Percentiles rank a stretch among this genome's conserved stretches.
Evolutionary conservation across 2,113 vertebrate genomes (phyloP).

Genomic region (Phylloscopus trochiloides): DNA sequence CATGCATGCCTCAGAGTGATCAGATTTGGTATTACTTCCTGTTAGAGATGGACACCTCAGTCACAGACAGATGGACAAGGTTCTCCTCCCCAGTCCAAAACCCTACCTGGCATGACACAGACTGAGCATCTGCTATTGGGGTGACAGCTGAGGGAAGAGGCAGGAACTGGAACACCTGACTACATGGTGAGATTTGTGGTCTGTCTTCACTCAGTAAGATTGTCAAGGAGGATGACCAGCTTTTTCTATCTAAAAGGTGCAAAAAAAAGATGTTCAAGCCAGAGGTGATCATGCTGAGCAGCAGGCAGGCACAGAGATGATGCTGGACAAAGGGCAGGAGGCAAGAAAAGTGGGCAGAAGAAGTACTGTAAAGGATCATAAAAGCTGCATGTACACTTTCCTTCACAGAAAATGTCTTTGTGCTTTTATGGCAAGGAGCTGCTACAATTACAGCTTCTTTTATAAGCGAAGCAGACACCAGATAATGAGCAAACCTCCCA

Average conservation of each 20-base stretch:
- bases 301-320: neutral
- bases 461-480: slow-evolving; percentile 6
- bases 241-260: neutral
- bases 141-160: neutral
- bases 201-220: neutral
- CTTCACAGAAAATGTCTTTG: slow-evolving; percentile 38
- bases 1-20: neutral
- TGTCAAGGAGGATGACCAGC: neutral
- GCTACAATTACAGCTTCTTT: slow-evolving; percentile 42
- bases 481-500: slow-evolving; percentile 59
- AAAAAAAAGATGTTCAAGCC: neutral
- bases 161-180: neutral
- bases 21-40: neutral
- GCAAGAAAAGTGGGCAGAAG: neutral
- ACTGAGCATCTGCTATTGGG: neutral
- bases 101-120: neutral
- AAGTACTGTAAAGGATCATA: neutral
- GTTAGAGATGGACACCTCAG: neutral
- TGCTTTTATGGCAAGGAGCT: slow-evolving; percentile 44
- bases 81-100: neutral
- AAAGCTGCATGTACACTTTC: neutral
- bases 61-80: neutral
- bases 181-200: neutral
- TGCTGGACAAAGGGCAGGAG: slow-evolving; percentile 1
- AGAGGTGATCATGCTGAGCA: neutral